A percentile compares a stretch with the other conserved stretches of the same genome.
These are phyloP conservation scores for Athalia cordata DNA, from an alignment of 2,888 invertebrate genomes.

Conservation along the genomic window DNA sequence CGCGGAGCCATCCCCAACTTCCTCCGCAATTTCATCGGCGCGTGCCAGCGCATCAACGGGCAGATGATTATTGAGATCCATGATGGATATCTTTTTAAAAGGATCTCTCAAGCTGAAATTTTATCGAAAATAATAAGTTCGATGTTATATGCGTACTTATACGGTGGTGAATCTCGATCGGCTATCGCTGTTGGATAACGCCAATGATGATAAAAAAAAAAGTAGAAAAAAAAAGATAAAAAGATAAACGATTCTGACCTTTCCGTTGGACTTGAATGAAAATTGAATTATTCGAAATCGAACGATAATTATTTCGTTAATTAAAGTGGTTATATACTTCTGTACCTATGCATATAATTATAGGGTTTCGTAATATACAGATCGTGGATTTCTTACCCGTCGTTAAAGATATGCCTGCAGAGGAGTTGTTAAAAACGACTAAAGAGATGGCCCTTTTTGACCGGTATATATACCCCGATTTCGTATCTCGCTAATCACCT, in stretches of 20 bases:
- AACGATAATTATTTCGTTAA: not conserved
- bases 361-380: not conserved
- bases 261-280: too few species aligned
- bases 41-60: constrained; percentile 19
- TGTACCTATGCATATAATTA: not conserved
- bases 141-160: too few species aligned
- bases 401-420: constrained; percentile 1
- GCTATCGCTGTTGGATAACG: not conserved
- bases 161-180: too few species aligned
- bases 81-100: not conserved
- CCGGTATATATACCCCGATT: constrained; percentile 42
- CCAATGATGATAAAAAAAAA: not conserved
- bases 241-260: not conserved
- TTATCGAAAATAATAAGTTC: too few species aligned
- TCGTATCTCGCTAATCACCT: constrained; percentile 37
- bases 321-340: not conserved
- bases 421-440: constrained; percentile 21
- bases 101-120: too few species aligned
- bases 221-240: too few species aligned
- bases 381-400: constrained; percentile 3
- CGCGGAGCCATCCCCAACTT: constrained; percentile 71
- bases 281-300: not conserved
- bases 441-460: constrained; percentile 10
- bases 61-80: not conserved
- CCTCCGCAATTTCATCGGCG: constrained; percentile 54